Evolutionary conservation across 2,113 vertebrate species (phyloP).

Genomic region (Eudyptes chrysolophus): DNA sequence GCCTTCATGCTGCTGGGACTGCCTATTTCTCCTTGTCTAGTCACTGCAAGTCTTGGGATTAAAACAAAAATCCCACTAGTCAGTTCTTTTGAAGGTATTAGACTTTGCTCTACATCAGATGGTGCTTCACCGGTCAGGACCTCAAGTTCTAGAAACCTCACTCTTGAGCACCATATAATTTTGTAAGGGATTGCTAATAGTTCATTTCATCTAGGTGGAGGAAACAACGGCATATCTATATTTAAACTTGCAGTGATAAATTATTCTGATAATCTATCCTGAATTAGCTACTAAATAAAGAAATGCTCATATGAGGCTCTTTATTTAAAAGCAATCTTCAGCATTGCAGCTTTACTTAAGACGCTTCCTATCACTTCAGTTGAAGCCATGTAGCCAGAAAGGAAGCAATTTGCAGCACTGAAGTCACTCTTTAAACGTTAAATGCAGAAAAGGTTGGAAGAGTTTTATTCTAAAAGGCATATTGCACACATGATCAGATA

Average conservation of each 20-base stretch:
- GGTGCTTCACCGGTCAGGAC: neutral
- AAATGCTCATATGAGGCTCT: neutral
- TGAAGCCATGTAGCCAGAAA: neutral
- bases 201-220: neutral
- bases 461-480: neutral
- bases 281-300: neutral
- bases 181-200: neutral
- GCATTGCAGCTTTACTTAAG: neutral
- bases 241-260: neutral
- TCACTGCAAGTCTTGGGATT: neutral
- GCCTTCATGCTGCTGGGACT: neutral
- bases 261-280: neutral
- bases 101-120: neutral
- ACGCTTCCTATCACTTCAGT: neutral
- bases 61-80: neutral
- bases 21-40: neutral
- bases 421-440: neutral
- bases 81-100: neutral
- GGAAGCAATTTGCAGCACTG: neutral
- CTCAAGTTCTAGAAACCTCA: neutral
- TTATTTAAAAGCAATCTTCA: neutral
- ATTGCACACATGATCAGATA: slow-evolving; percentile 22
- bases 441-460: neutral
- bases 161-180: neutral
- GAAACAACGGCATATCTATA: neutral